A percentile compares a stretch with the other conserved stretches of the same genome.
phyloP scores from a whole-genome alignment of 2,113 vertebrate species.

The Tetrax tetrax region DNA sequence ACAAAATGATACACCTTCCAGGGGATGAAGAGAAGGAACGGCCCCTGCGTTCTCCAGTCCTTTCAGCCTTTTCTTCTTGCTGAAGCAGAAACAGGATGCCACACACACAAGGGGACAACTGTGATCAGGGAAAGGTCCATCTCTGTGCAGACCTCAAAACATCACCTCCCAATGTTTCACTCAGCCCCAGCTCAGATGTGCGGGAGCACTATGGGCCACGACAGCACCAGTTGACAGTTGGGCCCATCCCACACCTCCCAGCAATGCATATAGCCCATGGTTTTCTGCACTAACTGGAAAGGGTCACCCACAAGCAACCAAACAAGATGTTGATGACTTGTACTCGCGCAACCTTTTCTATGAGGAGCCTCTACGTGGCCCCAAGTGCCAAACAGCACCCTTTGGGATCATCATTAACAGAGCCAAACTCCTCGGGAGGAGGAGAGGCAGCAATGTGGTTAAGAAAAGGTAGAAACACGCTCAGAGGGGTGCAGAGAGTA shows the following conservation, averaged over 20 bases:
- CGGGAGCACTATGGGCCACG: rapidly evolving
- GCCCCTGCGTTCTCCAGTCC: neutral
- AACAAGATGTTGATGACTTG: neutral
- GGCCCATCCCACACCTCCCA: neutral
- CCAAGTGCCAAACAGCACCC: neutral
- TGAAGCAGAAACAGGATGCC: neutral
- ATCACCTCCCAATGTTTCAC: rapidly evolving
- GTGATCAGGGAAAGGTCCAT: rapidly evolving
- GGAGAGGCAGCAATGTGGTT: neutral
- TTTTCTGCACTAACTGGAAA: neutral
- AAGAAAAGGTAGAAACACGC: neutral
- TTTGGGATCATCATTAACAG: neutral
- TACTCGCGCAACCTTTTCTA: neutral
- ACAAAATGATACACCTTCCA: neutral
- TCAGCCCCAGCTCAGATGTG: neutral
- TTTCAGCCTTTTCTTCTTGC: neutral
- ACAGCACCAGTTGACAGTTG: neutral
- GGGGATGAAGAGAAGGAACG: neutral
- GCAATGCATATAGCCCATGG: neutral
- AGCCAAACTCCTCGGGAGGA: neutral
- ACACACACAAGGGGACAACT: rapidly evolving
- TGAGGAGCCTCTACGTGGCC: neutral
- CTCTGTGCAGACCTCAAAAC: neutral
- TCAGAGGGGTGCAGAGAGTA: neutral
- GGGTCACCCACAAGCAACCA: neutral